A percentile compares a stretch with the other conserved stretches of the same genome.
phyloP scores from a whole-genome alignment of 1,140 invertebrate species.

The Battus philenor region DNA sequence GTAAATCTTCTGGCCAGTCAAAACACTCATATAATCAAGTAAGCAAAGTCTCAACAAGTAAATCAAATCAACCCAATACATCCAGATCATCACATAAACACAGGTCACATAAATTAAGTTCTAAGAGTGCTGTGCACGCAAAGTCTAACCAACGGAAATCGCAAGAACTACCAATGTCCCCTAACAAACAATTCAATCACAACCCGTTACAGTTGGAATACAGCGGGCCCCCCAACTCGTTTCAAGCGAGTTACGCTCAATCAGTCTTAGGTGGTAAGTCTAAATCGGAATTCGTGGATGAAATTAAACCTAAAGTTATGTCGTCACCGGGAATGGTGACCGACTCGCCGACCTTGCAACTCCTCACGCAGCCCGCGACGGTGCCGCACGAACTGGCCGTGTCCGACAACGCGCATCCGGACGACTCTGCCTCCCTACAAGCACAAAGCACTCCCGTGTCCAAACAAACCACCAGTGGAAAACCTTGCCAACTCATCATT shows the following conservation, averaged over 20 bases:
- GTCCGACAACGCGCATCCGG: constrained; percentile 45
- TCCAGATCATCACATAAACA: constrained; percentile 41
- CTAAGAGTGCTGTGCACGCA: constrained; percentile 29
- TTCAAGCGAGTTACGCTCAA: constrained; percentile 69
- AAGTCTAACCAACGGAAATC: constrained; percentile 46
- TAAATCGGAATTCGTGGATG: constrained; percentile 55
- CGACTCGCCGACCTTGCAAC: constrained; percentile 63
- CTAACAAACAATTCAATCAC: constrained; percentile 48
- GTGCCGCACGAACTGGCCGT: constrained; percentile 52
- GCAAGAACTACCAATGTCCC: constrained; percentile 43
- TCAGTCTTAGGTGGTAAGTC: constrained; percentile 54
- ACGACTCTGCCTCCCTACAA: constrained; percentile 38
- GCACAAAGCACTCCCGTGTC: constrained; percentile 37
- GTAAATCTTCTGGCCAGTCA: constrained; percentile 65
- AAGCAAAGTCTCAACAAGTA: constrained; percentile 69
- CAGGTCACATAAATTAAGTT: constrained; percentile 39
- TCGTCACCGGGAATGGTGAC: constrained; percentile 48
- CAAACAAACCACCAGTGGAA: constrained; percentile 44
- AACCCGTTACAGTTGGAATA: constrained; percentile 46
- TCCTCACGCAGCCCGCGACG: constrained; percentile 55
- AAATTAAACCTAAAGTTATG: constrained; percentile 54
- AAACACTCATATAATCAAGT: constrained; percentile 73
- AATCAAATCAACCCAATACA: constrained; percentile 49
- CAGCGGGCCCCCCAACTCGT: constrained; percentile 51
- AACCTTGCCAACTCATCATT: constrained; percentile 65